Conservation (phyloP, 2,113 vertebrate species). For the Charina bottae region DNA sequence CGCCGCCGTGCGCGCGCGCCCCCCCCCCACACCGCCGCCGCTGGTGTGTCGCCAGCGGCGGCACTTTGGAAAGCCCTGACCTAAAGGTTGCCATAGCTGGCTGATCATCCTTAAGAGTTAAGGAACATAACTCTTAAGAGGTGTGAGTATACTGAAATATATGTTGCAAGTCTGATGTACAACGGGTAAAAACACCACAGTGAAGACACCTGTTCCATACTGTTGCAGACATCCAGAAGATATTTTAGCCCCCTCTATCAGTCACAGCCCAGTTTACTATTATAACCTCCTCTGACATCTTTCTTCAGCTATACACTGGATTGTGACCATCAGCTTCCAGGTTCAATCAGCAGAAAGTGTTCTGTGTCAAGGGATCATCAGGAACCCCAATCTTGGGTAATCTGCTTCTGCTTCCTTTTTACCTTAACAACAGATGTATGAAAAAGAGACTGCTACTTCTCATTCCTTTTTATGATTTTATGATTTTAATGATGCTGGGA, state of each 20-base stretch:
- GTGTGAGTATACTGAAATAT: neutral
- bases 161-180: neutral
- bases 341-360: neutral
- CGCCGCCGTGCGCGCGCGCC: too few relatives aligned
- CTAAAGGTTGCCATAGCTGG: neutral
- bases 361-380: neutral
- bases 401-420: neutral
- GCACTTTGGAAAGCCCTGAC: too few relatives aligned
- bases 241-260: neutral
- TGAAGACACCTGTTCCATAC: neutral
- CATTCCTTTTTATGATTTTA: too few relatives aligned
- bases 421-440: neutral
- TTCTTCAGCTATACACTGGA: neutral
- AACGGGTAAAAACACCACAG: neutral
- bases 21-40: too few relatives aligned
- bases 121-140: neutral
- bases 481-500: too few relatives aligned
- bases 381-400: neutral
- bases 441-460: neutral
- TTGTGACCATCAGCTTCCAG: neutral
- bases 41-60: too few relatives aligned
- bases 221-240: neutral
- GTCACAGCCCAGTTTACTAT: neutral
- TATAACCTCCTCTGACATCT: neutral
- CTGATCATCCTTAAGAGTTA: neutral